Evolutionary conservation across 2,888 invertebrate genomes (phyloP).

Genomic region (Cremastinae sp.): DNA sequence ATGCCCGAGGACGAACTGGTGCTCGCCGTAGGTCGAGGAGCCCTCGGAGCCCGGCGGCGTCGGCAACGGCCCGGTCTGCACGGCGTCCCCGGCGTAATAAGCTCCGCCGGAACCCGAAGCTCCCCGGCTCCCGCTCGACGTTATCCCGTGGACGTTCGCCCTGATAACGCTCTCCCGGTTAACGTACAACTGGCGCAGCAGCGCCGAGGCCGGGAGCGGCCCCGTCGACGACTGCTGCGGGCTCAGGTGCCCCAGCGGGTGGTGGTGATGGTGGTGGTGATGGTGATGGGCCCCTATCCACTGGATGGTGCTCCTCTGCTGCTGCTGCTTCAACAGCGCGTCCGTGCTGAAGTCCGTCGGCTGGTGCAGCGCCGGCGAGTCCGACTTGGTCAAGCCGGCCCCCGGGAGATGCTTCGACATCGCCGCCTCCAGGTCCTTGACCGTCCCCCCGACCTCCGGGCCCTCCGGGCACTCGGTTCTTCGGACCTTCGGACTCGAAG

Average conservation of each 20-base stretch:
- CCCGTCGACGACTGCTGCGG: slow-evolving; percentile 84
- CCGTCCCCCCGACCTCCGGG: slow-evolving; percentile 77
- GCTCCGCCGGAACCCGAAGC: slow-evolving; percentile 72
- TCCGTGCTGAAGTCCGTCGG: slow-evolving; percentile 95
- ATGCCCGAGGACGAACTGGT: slow-evolving; percentile 82
- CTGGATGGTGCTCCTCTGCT: slow-evolving; percentile 92
- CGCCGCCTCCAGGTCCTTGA: slow-evolving; percentile 96
- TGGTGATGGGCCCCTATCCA: slow-evolving; percentile 93
- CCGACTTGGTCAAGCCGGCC: slow-evolving; percentile 81
- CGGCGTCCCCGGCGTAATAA: slow-evolving; percentile 76
- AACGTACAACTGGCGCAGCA: slow-evolving; percentile 91
- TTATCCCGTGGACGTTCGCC: slow-evolving; percentile 88
- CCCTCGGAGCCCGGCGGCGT: slow-evolving; percentile 95
- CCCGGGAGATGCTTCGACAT: slow-evolving; percentile 96
- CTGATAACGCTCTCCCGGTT: slow-evolving; percentile 97
- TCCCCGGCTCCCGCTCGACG: slow-evolving; percentile 79
- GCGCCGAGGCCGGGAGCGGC: slow-evolving; percentile 92
- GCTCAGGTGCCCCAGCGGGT: slow-evolving; percentile 84
- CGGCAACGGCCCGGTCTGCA: slow-evolving; percentile 89
- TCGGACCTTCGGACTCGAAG: slow-evolving; percentile 75
- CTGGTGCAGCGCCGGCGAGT: slow-evolving; percentile 82
- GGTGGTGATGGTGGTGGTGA: slow-evolving; percentile 74
- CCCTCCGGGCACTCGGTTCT: slow-evolving; percentile 63
- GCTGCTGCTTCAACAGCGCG: slow-evolving; percentile 90
- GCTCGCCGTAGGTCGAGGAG: slow-evolving; percentile 87